Evolutionary conservation across 2,888 invertebrate species (phyloP).

Genomic region (Lithophane ornitopus): DNA sequence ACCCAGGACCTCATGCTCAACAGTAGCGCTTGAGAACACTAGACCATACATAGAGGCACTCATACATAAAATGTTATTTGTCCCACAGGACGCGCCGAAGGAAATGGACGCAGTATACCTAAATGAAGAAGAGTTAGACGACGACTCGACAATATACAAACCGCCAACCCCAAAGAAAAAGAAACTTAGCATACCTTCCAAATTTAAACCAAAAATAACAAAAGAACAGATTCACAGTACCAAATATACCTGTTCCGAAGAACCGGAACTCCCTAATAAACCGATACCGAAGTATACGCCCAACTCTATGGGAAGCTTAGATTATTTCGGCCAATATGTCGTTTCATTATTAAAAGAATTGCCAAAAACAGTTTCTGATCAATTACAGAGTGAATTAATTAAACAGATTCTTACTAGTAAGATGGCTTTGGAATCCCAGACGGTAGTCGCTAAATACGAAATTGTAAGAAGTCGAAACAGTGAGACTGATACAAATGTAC

Average conservation of each 20-base stretch:
- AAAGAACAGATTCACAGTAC: slow-evolving; percentile 35
- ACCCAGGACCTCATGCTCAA: not conserved
- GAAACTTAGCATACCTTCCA: not conserved
- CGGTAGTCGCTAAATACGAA: not conserved
- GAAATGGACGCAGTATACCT: slow-evolving; percentile 53
- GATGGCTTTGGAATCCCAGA: slow-evolving; percentile 20
- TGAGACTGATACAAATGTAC: not conserved
- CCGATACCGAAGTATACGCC: not conserved
- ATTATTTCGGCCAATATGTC: slow-evolving; percentile 74
- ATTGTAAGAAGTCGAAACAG: not conserved
- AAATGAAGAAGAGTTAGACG: slow-evolving; percentile 37
- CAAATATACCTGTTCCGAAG: slow-evolving; percentile 21
- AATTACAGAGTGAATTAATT: slow-evolving; percentile 73
- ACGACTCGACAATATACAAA: not conserved
- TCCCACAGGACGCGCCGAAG: slow-evolving; percentile 54
- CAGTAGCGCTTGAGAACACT: not conserved
- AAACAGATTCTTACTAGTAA: slow-evolving; percentile 63
- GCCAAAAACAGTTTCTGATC: slow-evolving; percentile 69
- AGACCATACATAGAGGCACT: not conserved
- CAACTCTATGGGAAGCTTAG: slow-evolving; percentile 59
- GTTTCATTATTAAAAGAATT: slow-evolving; percentile 72
- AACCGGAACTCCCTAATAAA: not conserved
- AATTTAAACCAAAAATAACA: not conserved
- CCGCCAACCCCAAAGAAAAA: not conserved
- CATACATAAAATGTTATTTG: slow-evolving; percentile 5